Base-by-base conservation (phyloP, 2,888 invertebrate species). In the Acanthococcus lagerstroemiae region DNA sequence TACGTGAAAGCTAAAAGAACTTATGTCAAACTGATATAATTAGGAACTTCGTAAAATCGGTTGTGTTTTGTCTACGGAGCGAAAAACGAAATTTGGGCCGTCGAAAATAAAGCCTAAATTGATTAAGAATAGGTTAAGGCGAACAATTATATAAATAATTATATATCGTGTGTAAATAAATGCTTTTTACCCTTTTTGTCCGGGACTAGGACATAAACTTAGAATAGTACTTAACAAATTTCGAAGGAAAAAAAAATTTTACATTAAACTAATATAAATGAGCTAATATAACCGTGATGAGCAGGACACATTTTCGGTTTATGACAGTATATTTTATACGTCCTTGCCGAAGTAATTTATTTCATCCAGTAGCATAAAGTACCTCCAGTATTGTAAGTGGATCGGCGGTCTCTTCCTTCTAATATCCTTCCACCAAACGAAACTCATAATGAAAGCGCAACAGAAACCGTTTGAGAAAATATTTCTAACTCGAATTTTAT, bases 341-440 rank as follows among this genome's bases (percentile, higher is more conserved):
- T 63, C 21, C 22, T 52, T 55, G n/a, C 15, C 3, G 17, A 55
- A 45, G 46, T 45, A 55, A 44, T 55, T 54, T 44, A 55, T 55
- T 44, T 45, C 55, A 26, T 55, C 55, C 55, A 65, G 54, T 17
- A 44, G 54, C n/a, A 55, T 56, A 30, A 68, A 58, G 50, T 50
- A 58, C 55, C 67, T 63, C 68, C 68, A 65, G 44, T 68, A 67
- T 55, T 67, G 67, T 57, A 66, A 57, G 50, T 58, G 63, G 15
- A 68, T 48, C 57, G 68, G 69, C 22, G 69, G 68, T 58, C 69
- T 52, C 55, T 67, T 67, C 48, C 69, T 67, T 57, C 69, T 66
- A 17, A 55, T 65, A 37, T 69, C 69, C 21, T 69, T 69, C 69
- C 69, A 68, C 69, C 69, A 67, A 60, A 66, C 63, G 58, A 67